These are phyloP conservation scores for Lemur catta DNA, from an alignment of 2,797 vertebrate species.

Conservation along the genomic window DNA sequence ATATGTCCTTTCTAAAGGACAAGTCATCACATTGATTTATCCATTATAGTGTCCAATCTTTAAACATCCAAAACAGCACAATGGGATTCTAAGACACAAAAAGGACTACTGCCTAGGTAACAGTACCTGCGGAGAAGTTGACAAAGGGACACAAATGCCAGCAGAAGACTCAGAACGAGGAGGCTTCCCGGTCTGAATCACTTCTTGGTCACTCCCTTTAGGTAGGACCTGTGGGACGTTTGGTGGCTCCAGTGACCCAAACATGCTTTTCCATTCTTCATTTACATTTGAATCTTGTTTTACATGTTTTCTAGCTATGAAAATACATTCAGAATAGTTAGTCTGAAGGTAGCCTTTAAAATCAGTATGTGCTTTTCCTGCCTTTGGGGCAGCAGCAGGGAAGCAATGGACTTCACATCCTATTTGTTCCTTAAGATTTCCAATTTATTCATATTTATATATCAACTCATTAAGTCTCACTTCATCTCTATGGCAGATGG, in stretches of 20 bases:
- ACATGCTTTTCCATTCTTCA: constrained; percentile 99
- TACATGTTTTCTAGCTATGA: constrained; percentile 93
- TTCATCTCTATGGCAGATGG: background rate
- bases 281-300: constrained; percentile 98
- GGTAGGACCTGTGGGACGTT: constrained; percentile 84
- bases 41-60: background rate
- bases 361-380: background rate
- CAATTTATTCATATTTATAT: background rate
- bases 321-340: background rate
- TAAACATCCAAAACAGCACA: background rate
- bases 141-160: constrained; percentile 83
- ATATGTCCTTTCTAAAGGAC: background rate
- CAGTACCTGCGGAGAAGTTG: constrained; percentile 89
- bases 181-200: constrained; percentile 82
- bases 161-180: constrained; percentile 88
- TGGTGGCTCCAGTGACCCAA: constrained; percentile 95
- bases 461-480: constrained; percentile 14
- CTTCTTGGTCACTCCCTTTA: constrained; percentile 85
- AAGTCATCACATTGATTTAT: background rate
- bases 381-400: too few species aligned
- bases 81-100: background rate
- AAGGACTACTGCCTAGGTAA: accelerated
- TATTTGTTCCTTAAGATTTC: background rate
- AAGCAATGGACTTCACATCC: background rate
- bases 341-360: background rate